Base-by-base conservation (phyloP, 2,888 invertebrate genomes). In the Tinea trinotella region DNA sequence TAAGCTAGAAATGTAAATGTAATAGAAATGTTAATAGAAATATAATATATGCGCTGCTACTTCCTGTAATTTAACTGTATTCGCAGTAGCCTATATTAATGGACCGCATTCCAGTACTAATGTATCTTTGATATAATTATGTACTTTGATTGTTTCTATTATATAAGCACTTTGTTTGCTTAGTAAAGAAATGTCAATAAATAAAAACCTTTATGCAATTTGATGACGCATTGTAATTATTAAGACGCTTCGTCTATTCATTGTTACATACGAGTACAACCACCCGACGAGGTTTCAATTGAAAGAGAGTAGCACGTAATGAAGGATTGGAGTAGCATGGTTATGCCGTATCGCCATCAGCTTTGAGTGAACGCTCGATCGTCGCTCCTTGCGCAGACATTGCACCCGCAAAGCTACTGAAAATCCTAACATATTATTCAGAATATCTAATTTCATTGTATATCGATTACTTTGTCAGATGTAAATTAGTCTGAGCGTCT, bases 311-410 rank as follows among this genome's bases (percentile, higher is more conserved):
- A 40, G 13, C 40, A 15, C 40, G 40, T 40, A 40, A 40, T 40
- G 40, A 40, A 46, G 19, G 50, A 50, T 24, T 50, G 13, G 12
- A 48, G 20, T 6, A 12, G 48, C 20, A 3, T 4, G 50, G 50
- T 22, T 50, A 50, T 50, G 50, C 50, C 50, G 50, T 50, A 50
- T 50, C 50, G 13, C 13, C 50, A 50, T 50, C 50, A 50, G 24
- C 50, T 50, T 24, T 24, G 18, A 22, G 40, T 13, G 40, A 40
- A 40, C 15, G n/a, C 36, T 36, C 36, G 36, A 12, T 6, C 7
- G 46, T n/a, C 2, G 46, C 46, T 46, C 18, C 46, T 40, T 40
- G 40, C 40, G 12, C 40, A 40, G 15, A 15, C 40, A 40, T 40
- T 40, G 40, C 40, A 40, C 40, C 7, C 40, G 5, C 40, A 40